Base-by-base conservation (phyloP, 1,140 invertebrate genomes). In the Cylas formicarius region DNA sequence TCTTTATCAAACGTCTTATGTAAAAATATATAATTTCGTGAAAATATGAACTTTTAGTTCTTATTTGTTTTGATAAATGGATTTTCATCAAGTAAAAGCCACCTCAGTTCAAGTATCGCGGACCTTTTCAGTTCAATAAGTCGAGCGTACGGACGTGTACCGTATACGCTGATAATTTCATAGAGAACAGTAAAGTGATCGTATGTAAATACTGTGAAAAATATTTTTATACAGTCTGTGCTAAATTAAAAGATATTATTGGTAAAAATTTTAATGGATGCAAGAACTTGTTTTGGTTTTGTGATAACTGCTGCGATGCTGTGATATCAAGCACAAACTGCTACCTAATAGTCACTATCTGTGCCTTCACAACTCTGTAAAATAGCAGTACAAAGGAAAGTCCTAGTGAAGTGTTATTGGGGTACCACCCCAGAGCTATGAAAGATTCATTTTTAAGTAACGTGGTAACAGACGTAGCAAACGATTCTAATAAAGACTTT, bases 321-420 rank as follows among this genome's bases (percentile, higher is more conserved):
- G n/a, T n/a, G n/a, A n/a, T n/a, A n/a, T n/a, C n/a, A n/a, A n/a
- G n/a, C n/a, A n/a, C n/a, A n/a, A n/a, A n/a, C n/a, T n/a, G n/a
- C n/a, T n/a, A n/a, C n/a, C n/a, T n/a, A n/a, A n/a, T n/a, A n/a
- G n/a, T n/a, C n/a, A n/a, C n/a, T n/a, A n/a, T n/a, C n/a, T n/a
- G n/a, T n/a, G n/a, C n/a, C n/a, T n/a, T n/a, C n/a, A n/a, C n/a
- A n/a, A n/a, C n/a, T n/a, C n/a, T n/a, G n/a, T n/a, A n/a, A 28
- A 28, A 28, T 28, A 28, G 16, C 16, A 14, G n/a, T n/a, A 28
- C 27, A 14, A 14, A 14, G 5, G 16, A 28, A 28, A 28, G 27
- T 5, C n/a, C 43, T 9, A n/a, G 16, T 13, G 35, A 45, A 22
- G 16, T 45, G 3, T 20, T 44, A 8, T 26, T 45, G 3, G 43